Percentiles rank a stretch among this genome's conserved stretches.
These are phyloP conservation scores for Cerastis leucographa DNA, from an alignment of 2,888 invertebrate genomes.

Conservation along the genomic window DNA sequence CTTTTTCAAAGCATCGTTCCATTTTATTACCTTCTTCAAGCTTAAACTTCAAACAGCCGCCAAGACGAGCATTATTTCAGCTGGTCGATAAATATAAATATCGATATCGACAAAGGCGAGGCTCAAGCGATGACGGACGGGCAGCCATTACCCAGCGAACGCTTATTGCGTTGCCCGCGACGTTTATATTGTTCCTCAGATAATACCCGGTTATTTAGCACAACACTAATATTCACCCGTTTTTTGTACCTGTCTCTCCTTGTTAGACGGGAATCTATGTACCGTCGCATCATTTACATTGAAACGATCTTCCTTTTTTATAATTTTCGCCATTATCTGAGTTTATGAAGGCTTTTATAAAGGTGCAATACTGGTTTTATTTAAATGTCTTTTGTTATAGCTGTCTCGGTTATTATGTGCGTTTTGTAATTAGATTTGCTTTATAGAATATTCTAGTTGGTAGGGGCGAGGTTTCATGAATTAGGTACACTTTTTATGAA, in stretches of 20 bases:
- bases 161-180: constrained; percentile 83
- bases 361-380: constrained; percentile 60
- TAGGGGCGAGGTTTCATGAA: constrained; percentile 33
- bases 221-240: constrained; percentile 81
- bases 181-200: constrained; percentile 85
- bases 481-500: constrained; percentile 51
- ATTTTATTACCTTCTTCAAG: constrained; percentile 49
- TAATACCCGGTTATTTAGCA: constrained; percentile 85
- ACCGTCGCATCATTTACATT: constrained; percentile 61
- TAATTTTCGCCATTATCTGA: constrained; percentile 55
- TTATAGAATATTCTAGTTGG: constrained; percentile 58
- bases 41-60: constrained; percentile 53
- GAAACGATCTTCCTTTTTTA: constrained; percentile 52
- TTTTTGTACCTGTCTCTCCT: constrained; percentile 81
- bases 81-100: constrained; percentile 64
- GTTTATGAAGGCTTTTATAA: constrained; percentile 63
- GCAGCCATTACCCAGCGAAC: constrained; percentile 79
- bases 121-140: constrained; percentile 80
- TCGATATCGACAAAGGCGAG: constrained; percentile 69
- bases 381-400: constrained; percentile 56
- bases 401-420: constrained; percentile 39
- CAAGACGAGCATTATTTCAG: constrained; percentile 57
- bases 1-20: constrained; percentile 38
- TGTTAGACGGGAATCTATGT: constrained; percentile 69
- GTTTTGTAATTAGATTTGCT: constrained; percentile 58